Evolutionary conservation across 2,113 vertebrate genomes (phyloP), one percentile per base, ranked within the genome.

Genomic region (Illadopsis cleaveri): DNA sequence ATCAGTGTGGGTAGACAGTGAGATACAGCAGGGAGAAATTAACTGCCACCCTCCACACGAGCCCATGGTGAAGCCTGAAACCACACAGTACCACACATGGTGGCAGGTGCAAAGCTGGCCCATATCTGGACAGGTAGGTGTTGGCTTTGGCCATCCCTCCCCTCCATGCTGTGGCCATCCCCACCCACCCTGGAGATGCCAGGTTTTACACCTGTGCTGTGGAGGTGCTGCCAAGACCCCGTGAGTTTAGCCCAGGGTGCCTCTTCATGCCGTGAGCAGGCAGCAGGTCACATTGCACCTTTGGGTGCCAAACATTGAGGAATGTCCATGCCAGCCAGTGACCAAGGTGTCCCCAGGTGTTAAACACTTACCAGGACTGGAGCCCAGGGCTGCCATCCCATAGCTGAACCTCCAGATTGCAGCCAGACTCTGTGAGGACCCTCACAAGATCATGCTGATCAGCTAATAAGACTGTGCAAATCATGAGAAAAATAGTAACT

Each of bases 141-240:
- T 40, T 50, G 37, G 10, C 66, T 82, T 47, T 58, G 48, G 53
- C 33, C 2, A 0, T 24, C 37, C 40, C 38, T 51, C 6, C 33
- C 13, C 10, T 7, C 54, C 48, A n/a, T 15, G 33, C 33, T 60
- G 45, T 15, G 54, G 15, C 73, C 45, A 53, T 22, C 22, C n/a
- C 20, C 51, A n/a, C 33, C 15, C n/a, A 18, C 28, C 4, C 2
- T 24, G 42, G 45, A 0, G 0, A 12, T 42, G 62, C 37, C 68
- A 53, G 40, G 31, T 37, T 92, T 60, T 19, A 51, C 57, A n/a
- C 8, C 16, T 22, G 30, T 20, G 35, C 30, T 15, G 19, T 38
- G 38, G 47, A 79, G 28, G 7, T 5, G 17, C 50, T 84, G 60
- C 53, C 64, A 38, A 80, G 21, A 47, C 40, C 48, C 57, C 19